Conservation (phyloP, 2,113 vertebrate species). For the Martes martes region DNA sequence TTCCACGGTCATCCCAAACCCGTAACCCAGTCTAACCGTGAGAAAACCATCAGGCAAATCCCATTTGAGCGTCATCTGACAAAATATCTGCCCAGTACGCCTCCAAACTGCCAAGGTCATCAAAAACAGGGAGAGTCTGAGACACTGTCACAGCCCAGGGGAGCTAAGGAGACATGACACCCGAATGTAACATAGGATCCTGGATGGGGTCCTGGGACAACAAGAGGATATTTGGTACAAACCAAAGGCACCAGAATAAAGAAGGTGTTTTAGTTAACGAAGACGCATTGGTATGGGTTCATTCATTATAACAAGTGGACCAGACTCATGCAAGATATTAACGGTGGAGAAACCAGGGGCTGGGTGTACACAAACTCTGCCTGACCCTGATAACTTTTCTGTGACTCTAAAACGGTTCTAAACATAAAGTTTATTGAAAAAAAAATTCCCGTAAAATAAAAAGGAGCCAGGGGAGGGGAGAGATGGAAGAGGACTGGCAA, state of each 20-base stretch:
- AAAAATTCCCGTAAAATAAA: not conserved
- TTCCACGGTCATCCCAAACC: not conserved
- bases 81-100: not conserved
- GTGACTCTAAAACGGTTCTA: not conserved
- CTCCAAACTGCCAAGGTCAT: not conserved
- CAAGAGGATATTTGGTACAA: not conserved
- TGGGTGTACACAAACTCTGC: not conserved
- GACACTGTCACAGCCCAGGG: not conserved
- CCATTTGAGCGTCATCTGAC: not conserved
- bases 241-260: not conserved
- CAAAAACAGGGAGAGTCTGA: not conserved
- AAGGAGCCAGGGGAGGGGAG: accelerated
- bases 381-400: not conserved
- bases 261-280: not conserved
- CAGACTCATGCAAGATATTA: too few relatives aligned
- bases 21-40: not conserved
- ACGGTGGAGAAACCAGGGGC: not conserved
- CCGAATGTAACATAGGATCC: not conserved
- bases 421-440: not conserved
- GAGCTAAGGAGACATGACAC: not conserved
- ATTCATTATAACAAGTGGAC: not conserved
- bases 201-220: not conserved
- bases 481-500: not conserved
- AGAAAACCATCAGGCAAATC: not conserved
- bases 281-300: accelerated